Evolutionary conservation across 1,140 invertebrate species (phyloP).

Genomic region (Drosophila tani): DNA sequence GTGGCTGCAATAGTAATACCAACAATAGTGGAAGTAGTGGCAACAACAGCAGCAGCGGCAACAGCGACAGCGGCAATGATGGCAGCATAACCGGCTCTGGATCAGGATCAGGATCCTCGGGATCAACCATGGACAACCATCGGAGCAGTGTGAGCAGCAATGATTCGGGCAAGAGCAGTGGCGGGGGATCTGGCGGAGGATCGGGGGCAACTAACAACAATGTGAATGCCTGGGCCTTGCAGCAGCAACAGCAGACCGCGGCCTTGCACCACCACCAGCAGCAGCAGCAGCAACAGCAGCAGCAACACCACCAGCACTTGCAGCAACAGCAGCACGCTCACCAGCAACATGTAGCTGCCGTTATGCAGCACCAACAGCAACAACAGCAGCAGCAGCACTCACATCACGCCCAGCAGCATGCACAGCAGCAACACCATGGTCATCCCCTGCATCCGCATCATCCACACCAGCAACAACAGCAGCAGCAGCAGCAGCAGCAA

Average conservation of each 20-base stretch:
- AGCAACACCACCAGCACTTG: slow-evolving; percentile 67
- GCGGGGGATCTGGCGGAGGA: slow-evolving; percentile 18
- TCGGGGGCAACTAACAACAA: slow-evolving; percentile 29
- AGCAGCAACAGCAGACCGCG: slow-evolving; percentile 62
- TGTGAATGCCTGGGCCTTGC: slow-evolving; percentile 63
- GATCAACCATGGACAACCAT: slow-evolving; percentile 62
- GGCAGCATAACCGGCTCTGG: slow-evolving; percentile 64
- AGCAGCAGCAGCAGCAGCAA: slow-evolving; percentile 63
- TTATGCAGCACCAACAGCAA: slow-evolving; percentile 56
- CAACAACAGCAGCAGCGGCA: slow-evolving; percentile 47
- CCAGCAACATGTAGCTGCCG: slow-evolving; percentile 71
- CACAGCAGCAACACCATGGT: slow-evolving; percentile 58
- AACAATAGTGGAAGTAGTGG: slow-evolving; percentile 30
- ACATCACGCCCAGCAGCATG: slow-evolving; percentile 64
- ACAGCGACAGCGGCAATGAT: slow-evolving; percentile 61
- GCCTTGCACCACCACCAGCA: slow-evolving; percentile 62
- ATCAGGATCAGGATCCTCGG: slow-evolving; percentile 49
- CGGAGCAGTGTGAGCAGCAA: slow-evolving; percentile 79
- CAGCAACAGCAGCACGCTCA: slow-evolving; percentile 77
- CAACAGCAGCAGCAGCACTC: slow-evolving; percentile 63
- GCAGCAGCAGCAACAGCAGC: slow-evolving; percentile 65
- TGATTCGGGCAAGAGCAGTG: slow-evolving; percentile 72
- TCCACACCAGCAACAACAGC: slow-evolving; percentile 60
- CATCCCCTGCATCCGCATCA: slow-evolving; percentile 56
- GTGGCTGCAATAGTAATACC: slow-evolving; percentile 26